phyloP scores from a whole-genome alignment of 2,888 invertebrate genomes.

The Aphelenchoides bicaudatus region DNA sequence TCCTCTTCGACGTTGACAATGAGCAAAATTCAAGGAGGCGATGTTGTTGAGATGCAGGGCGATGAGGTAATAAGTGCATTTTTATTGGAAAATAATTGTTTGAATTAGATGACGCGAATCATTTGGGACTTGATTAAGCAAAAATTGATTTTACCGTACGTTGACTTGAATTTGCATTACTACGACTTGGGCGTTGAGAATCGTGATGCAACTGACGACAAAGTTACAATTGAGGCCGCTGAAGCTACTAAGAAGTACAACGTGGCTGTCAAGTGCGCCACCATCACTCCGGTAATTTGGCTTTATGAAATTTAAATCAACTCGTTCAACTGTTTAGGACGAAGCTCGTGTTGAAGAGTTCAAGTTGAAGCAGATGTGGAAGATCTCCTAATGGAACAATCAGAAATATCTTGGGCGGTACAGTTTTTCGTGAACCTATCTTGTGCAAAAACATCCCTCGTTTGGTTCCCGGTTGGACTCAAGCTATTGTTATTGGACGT shows the following conservation, averaged over 20 bases:
- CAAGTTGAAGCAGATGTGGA: constrained; percentile 67
- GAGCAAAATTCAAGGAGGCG: constrained; percentile 56
- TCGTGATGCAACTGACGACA: constrained; percentile 86
- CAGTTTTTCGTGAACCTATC: constrained; percentile 67
- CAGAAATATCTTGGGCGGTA: constrained; percentile 66
- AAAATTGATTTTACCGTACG: constrained; percentile 88
- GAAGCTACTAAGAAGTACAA: constrained; percentile 93
- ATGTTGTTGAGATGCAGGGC: constrained; percentile 65
- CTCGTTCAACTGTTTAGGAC: constrained; percentile 15
- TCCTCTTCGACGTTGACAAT: no score
- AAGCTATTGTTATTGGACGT: constrained; percentile 95
- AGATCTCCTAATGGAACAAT: constrained; percentile 68
- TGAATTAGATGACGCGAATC: constrained; percentile 67
- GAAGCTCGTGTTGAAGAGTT: constrained; percentile 66
- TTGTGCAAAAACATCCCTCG: constrained; percentile 78
- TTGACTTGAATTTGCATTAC: constrained; percentile 87
- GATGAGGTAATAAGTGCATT: constrained; percentile 65
- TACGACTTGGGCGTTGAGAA: constrained; percentile 92
- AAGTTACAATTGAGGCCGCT: constrained; percentile 93
- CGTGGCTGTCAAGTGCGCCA: constrained; percentile 95
- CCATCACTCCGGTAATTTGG: constrained; percentile 75
- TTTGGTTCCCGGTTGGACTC: constrained; percentile 86
- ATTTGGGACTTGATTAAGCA: constrained; percentile 98
- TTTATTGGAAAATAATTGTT: not conserved
- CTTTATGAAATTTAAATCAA: constrained; percentile 70